Conservation (phyloP, 2,888 invertebrate genomes). For the Buathra laborator region DNA sequence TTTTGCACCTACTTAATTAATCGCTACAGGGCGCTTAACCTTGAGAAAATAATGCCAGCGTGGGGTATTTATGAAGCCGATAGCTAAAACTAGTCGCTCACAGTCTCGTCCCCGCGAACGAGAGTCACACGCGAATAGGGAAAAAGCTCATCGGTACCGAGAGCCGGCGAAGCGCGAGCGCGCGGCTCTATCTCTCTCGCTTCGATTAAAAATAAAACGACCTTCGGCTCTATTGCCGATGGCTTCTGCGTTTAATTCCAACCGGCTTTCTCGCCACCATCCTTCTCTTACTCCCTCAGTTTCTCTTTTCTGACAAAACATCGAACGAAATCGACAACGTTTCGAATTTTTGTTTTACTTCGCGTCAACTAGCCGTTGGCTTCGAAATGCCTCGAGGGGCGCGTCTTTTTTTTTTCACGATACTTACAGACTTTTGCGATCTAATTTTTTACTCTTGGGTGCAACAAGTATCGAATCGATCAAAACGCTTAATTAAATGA, state of each 20-base stretch:
- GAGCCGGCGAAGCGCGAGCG: slow-evolving; percentile 64
- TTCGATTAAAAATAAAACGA: slow-evolving; percentile 74
- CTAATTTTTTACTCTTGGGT: neutral
- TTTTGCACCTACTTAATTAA: slow-evolving; percentile 61
- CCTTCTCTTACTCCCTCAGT: slow-evolving; percentile 1
- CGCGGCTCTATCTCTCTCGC: slow-evolving; percentile 29
- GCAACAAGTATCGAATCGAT: slow-evolving; percentile 11
- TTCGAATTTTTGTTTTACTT: slow-evolving; percentile 49
- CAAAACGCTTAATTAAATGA: neutral
- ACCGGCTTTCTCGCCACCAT: neutral
- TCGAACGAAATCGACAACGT: slow-evolving; percentile 61
- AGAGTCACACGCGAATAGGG: slow-evolving; percentile 33
- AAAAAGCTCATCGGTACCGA: slow-evolving; percentile 5
- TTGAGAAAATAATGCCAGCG: slow-evolving; percentile 64
- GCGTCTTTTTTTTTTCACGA: neutral
- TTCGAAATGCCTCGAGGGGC: slow-evolving; percentile 2
- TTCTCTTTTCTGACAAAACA: slow-evolving; percentile 47
- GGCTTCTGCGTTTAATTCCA: slow-evolving; percentile 14
- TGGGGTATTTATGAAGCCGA: slow-evolving; percentile 47
- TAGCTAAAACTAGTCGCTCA: slow-evolving; percentile 53
- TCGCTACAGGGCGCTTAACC: slow-evolving; percentile 62
- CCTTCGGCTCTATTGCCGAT: slow-evolving; percentile 69
- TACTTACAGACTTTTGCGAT: neutral
- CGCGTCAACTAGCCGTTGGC: slow-evolving; percentile 8
- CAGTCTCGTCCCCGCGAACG: slow-evolving; percentile 10